Percentiles rank a stretch among this genome's conserved stretches.
These are phyloP conservation scores for Tretioscincus oriximinensis DNA, from an alignment of 2,113 vertebrate species.

Conservation along the genomic window DNA sequence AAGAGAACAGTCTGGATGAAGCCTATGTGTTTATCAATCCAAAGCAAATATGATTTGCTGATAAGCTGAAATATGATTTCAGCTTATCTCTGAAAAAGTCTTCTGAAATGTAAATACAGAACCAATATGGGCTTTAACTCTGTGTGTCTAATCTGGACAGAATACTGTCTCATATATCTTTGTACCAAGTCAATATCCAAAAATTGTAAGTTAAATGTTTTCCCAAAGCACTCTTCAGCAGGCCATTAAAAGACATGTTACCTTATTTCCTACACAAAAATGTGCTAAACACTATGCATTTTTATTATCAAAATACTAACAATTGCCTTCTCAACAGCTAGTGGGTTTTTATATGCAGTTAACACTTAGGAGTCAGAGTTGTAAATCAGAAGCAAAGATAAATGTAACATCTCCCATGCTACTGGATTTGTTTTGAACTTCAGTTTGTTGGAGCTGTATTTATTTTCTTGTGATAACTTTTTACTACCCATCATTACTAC, in stretches of 20 bases:
- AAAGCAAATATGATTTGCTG: conserved; percentile 39
- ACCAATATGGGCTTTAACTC: not conserved
- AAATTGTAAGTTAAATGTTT: conserved; percentile 74
- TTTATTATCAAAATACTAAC: conserved; percentile 73
- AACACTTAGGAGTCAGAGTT: conserved; percentile 57
- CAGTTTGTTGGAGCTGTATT: conserved; percentile 44
- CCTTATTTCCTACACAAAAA: conserved; percentile 78
- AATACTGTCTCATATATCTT: conserved; percentile 56
- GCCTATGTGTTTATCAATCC: conserved; percentile 28
- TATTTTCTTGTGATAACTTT: conserved; percentile 45
- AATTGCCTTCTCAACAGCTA: conserved; percentile 66
- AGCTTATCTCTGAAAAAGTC: conserved; percentile 32
- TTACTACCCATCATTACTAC: conserved; percentile 49
- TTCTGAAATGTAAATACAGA: conserved; percentile 37
- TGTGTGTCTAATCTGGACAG: conserved; percentile 48
- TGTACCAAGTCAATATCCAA: conserved; percentile 72
- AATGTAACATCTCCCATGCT: conserved; percentile 56
- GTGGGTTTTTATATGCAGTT: conserved; percentile 63
- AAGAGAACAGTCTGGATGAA: too few relatives aligned
- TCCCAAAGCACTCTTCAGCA: conserved; percentile 63
- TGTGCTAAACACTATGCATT: conserved; percentile 68
- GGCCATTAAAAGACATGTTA: conserved; percentile 70
- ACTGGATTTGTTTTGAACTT: conserved; percentile 48
- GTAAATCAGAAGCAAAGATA: conserved; percentile 69
- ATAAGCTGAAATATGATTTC: conserved; percentile 11